A percentile compares a stretch with the other conserved stretches of the same genome.
Conservation (phyloP, 2,797 vertebrate genomes). For the Echiichthys vipera region DNA sequence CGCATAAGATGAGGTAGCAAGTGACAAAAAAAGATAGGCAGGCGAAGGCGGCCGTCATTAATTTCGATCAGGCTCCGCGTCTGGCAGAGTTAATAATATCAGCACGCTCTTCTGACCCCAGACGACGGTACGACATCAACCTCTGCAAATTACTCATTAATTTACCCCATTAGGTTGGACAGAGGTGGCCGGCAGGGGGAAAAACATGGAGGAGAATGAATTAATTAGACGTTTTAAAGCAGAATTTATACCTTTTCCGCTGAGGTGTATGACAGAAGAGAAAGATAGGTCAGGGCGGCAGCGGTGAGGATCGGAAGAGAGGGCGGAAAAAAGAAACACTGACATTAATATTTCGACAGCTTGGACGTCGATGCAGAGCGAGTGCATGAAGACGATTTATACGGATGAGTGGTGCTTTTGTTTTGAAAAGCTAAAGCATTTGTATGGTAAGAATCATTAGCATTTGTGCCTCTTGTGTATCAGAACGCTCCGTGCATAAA, state of each 20-base stretch:
- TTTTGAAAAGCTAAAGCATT: not conserved
- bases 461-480: not conserved
- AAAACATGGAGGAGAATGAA: slow-evolving; percentile 41
- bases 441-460: not conserved
- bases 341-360: slow-evolving; percentile 11
- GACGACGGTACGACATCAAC: slow-evolving; percentile 55
- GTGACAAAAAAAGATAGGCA: slow-evolving; percentile 1
- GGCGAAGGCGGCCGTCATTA: slow-evolving; percentile 50
- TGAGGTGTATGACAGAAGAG: slow-evolving; percentile 24
- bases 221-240: slow-evolving; percentile 61
- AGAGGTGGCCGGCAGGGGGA: slow-evolving; percentile 34
- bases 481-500: not conserved
- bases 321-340: slow-evolving; percentile 4
- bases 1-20: slow-evolving; percentile 11
- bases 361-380: not conserved
- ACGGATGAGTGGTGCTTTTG: not conserved
- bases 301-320: not conserved
- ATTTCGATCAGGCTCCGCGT: slow-evolving; percentile 73
- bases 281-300: slow-evolving; percentile 8
- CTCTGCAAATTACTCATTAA: slow-evolving; percentile 71
- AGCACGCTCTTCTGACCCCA: slow-evolving; percentile 62
- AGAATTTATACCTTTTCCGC: slow-evolving; percentile 39
- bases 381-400: not conserved
- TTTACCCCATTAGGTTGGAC: slow-evolving; percentile 70
- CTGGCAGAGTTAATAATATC: slow-evolving; percentile 77